phyloP scores from a whole-genome alignment of 2,113 vertebrate species.

The Amblyopsis rosae region DNA sequence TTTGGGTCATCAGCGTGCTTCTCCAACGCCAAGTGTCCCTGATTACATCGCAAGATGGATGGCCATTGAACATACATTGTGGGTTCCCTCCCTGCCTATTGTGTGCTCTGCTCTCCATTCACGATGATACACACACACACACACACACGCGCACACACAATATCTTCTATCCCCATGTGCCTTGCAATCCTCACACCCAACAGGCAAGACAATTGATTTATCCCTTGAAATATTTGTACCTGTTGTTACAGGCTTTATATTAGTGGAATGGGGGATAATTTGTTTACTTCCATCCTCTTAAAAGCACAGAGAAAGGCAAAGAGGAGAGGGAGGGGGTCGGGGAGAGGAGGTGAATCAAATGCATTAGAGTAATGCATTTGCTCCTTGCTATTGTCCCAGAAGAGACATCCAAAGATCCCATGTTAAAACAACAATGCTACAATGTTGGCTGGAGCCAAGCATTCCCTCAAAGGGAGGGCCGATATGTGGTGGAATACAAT shows the following conservation, averaged over 20 bases:
- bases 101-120: not conserved
- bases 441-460: not conserved
- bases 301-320: conserved; percentile 21
- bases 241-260: conserved; percentile 39
- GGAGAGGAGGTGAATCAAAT: not conserved
- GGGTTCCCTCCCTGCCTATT: not conserved
- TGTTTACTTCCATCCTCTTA: conserved; percentile 56
- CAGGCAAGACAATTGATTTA: conserved; percentile 26
- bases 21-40: not conserved
- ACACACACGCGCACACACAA: conserved; percentile 16
- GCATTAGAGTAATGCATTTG: conserved; percentile 56
- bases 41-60: not conserved
- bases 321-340: conserved; percentile 19
- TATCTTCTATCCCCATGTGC: not conserved
- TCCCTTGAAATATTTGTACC: conserved; percentile 36
- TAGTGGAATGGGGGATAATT: conserved; percentile 47
- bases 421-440: not conserved
- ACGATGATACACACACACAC: conserved; percentile 4
- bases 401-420: conserved; percentile 4
- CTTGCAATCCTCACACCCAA: conserved; percentile 2
- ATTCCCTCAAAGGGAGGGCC: conserved; percentile 1
- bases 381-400: conserved; percentile 33
- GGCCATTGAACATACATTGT: not conserved
- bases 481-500: not conserved
- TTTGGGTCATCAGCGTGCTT: too few relatives aligned